Evolutionary conservation across 2,113 vertebrate species (phyloP).

Genomic region (Melanostigma gelatinosum): DNA sequence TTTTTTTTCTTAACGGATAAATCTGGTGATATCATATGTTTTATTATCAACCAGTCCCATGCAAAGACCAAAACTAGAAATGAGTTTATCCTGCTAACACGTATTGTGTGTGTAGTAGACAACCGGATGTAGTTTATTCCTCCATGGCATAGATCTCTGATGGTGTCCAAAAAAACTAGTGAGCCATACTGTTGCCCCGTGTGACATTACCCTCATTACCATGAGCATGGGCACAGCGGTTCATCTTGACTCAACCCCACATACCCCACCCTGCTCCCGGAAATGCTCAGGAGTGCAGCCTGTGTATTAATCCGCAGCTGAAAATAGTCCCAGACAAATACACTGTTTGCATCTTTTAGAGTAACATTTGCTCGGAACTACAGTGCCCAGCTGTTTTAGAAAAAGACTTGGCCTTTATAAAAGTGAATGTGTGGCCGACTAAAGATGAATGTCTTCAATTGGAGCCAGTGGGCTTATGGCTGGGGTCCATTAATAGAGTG

Average conservation of each 20-base stretch:
- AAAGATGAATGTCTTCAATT: neutral
- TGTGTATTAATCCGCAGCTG: constrained; percentile 1
- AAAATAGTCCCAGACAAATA: neutral
- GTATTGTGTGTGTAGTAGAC: neutral
- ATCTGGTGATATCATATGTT: neutral
- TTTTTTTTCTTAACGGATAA: neutral
- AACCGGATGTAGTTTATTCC: neutral
- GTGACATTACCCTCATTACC: neutral
- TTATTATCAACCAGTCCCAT: neutral
- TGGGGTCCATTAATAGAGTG: neutral
- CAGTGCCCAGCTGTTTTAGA: neutral
- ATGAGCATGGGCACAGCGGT: neutral
- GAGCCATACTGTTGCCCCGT: neutral
- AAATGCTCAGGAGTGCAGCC: neutral
- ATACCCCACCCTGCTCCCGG: neutral
- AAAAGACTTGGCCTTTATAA: neutral
- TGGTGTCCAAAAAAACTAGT: neutral
- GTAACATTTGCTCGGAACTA: neutral
- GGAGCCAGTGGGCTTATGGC: neutral
- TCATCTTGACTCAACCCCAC: neutral
- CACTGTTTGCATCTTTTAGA: neutral
- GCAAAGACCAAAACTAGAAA: neutral
- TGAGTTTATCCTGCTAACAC: neutral
- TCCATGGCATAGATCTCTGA: neutral
- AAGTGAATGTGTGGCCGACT: neutral